These are phyloP conservation scores for Tretioscincus oriximinensis DNA, from an alignment of 2,113 vertebrate genomes.

Conservation along the genomic window DNA sequence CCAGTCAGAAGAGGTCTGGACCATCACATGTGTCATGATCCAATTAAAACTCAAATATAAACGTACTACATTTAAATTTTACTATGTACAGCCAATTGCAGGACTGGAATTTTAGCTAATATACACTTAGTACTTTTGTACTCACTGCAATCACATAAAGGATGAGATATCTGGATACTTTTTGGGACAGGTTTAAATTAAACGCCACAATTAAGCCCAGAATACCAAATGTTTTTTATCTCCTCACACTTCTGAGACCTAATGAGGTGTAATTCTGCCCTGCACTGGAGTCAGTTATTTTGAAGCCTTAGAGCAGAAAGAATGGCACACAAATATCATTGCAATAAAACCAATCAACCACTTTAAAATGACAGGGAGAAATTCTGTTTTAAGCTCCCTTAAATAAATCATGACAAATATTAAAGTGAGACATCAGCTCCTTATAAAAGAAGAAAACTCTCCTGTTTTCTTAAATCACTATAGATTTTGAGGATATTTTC, in stretches of 20 bases:
- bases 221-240: background rate
- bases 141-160: slow-evolving; percentile 11
- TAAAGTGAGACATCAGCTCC: slow-evolving; percentile 64
- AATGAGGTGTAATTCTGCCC: background rate
- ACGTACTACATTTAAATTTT: slow-evolving; percentile 24
- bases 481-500: slow-evolving; percentile 1
- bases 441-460: slow-evolving; percentile 57
- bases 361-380: slow-evolving; percentile 16
- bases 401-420: slow-evolving; percentile 51
- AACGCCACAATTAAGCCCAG: slow-evolving; percentile 15
- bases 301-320: slow-evolving; percentile 42
- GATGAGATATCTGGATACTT: slow-evolving; percentile 39
- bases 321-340: slow-evolving; percentile 27
- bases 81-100: slow-evolving; percentile 42
- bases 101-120: slow-evolving; percentile 28
- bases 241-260: background rate
- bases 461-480: slow-evolving; percentile 40
- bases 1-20: slow-evolving; percentile 46
- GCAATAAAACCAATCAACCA: background rate
- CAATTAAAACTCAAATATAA: slow-evolving; percentile 38
- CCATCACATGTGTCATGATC: slow-evolving; percentile 37
- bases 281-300: slow-evolving; percentile 24
- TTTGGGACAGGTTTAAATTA: slow-evolving; percentile 8
- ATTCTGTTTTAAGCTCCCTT: slow-evolving; percentile 35
- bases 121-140: background rate